phyloP scores from a whole-genome alignment of 2,888 invertebrate species.

The Lottia scabra region DNA sequence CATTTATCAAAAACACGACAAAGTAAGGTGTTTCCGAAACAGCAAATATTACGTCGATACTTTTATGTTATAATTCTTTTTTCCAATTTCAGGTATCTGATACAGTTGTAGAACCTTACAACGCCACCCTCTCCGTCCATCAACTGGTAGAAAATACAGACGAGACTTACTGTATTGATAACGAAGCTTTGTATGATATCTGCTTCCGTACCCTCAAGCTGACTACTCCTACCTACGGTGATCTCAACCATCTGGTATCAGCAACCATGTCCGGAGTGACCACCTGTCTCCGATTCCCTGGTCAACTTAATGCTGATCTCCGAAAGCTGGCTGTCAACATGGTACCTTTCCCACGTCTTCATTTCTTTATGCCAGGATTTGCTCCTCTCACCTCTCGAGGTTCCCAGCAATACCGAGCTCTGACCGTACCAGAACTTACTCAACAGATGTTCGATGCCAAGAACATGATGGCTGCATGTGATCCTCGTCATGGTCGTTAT shows the following conservation, averaged over 20 bases:
- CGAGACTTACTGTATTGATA: too few relatives aligned
- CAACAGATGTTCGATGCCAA: not conserved
- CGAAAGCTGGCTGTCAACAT: not conserved
- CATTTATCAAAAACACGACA: too few relatives aligned
- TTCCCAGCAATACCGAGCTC: not conserved
- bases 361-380: constrained; percentile 2
- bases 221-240: not conserved
- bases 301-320: not conserved
- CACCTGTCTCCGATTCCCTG: not conserved
- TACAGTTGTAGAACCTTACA: too few relatives aligned
- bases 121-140: too few relatives aligned
- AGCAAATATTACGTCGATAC: too few relatives aligned
- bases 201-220: not conserved
- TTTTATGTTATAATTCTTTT: too few relatives aligned
- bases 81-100: too few relatives aligned
- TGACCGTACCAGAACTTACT: not conserved
- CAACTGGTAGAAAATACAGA: too few relatives aligned
- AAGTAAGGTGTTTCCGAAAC: too few relatives aligned
- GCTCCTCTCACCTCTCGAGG: constrained; percentile 2
- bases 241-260: not conserved
- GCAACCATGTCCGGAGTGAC: not conserved
- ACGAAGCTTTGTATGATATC: not conserved
- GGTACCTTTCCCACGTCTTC: not conserved
- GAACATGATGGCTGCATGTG: not conserved
- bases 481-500: not conserved